Evolutionary conservation across 2,797 vertebrate species (phyloP), one percentile per base, ranked within the genome.

Genomic region (Chaetophractus vellerosus): DNA sequence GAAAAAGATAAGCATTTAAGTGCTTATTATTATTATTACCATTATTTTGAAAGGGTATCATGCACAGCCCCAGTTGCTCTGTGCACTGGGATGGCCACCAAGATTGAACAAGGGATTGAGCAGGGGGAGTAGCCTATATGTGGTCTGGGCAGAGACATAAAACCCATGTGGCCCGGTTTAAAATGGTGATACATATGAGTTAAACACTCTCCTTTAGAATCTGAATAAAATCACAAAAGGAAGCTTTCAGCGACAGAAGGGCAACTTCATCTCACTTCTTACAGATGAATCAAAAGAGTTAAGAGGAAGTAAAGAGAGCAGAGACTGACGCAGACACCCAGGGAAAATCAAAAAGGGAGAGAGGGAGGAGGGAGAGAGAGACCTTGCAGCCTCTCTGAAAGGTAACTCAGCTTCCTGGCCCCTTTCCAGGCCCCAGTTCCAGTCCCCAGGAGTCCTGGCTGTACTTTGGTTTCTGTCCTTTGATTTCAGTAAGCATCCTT

Each of bases 401-500:
- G 38, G 68, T 45, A 74, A 9, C 31, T 36, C 59, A 68, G 61
- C 68, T 28, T 90, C 55, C 21, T 84, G 91, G 91, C 87, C 68
- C 48, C 28, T 23, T 64, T 91, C 93, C 91, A 96, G 66, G 80
- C 69, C 55, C 31, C 45, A 78, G 48, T n/a, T 87, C 55, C 50
- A 75, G 61, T 64, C 71, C 69, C 36, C 75, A 74, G 82, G 95
- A 89, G 45, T 94, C 68, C 80, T 90, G 80, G 89, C 79, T 95
- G 55, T 80, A 55, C 63, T 95, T 61, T 86, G 59, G 55, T 71
- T 91, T 87, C 79, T 94, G 55, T 92, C 55, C 64, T 96, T 87
- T 87, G 33, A 91, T 95, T 93, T 95, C 68, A 48, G 48, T 61
- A 69, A 63, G 50, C 48, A 31, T 93, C 71, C 87, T 95, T 80